Evolutionary conservation across 1,140 invertebrate species (phyloP).

Genomic region (Drosophila lacertosa): DNA sequence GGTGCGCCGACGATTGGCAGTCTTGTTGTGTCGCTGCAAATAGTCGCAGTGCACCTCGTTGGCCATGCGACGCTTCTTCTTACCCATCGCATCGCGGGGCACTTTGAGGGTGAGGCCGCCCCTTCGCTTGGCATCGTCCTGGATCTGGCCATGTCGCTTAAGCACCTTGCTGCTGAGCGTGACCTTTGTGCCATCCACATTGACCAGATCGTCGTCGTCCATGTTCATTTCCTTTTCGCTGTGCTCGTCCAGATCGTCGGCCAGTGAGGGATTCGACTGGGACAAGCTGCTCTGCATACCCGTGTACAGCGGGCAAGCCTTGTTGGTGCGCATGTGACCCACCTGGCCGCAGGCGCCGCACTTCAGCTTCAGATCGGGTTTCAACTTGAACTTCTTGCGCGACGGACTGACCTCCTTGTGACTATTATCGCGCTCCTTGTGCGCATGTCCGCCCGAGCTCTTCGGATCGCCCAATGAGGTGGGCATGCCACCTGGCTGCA

Average conservation of each 20-base stretch:
- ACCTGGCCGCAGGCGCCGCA: slow-evolving; percentile 98
- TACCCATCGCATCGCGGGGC: slow-evolving; percentile 90
- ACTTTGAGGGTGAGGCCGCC: slow-evolving; percentile 90
- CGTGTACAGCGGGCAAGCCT: slow-evolving; percentile 97
- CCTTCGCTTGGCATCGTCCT: slow-evolving; percentile 90
- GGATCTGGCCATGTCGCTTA: slow-evolving; percentile 85
- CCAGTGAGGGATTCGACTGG: slow-evolving; percentile 91
- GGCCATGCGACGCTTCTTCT: slow-evolving; percentile 88
- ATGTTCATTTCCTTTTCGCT: slow-evolving; percentile 91
- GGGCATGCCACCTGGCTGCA: slow-evolving; percentile 76
- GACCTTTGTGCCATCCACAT: slow-evolving; percentile 96
- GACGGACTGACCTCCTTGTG: slow-evolving; percentile 87
- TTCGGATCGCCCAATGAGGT: slow-evolving; percentile 81
- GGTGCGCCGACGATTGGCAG: slow-evolving; percentile 96
- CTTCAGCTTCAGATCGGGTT: slow-evolving; percentile 95
- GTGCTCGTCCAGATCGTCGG: slow-evolving; percentile 93
- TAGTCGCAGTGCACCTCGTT: slow-evolving; percentile 96
- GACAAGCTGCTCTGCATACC: slow-evolving; percentile 86
- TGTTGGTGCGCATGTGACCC: slow-evolving; percentile 91
- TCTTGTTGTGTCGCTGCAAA: slow-evolving; percentile 93
- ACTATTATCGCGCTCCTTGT: slow-evolving; percentile 74
- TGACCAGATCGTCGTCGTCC: slow-evolving; percentile 93
- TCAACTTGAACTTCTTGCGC: slow-evolving; percentile 92
- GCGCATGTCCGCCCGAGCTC: slow-evolving; percentile 67
- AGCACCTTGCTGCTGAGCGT: slow-evolving; percentile 92